Evolutionary conservation across 2,113 vertebrate species (phyloP).

Genomic region (Beaufortia kweichowensis): DNA sequence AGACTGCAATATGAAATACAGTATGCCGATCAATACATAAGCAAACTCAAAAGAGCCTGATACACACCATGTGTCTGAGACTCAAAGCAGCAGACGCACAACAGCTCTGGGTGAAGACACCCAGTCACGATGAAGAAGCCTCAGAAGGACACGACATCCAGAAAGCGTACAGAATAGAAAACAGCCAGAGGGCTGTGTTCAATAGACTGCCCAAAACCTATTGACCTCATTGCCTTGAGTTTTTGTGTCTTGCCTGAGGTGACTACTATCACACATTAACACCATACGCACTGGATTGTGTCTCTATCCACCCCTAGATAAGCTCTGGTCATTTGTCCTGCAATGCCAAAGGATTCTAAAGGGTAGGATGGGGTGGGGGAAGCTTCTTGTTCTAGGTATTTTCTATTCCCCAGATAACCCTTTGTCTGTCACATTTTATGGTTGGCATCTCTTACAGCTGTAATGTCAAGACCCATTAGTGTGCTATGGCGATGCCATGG

Average conservation of each 20-base stretch:
- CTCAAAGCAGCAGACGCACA: constrained; percentile 19
- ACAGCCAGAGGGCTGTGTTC: constrained; percentile 60
- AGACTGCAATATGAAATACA: constrained; percentile 29
- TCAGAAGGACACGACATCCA: constrained; percentile 61
- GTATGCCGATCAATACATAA: constrained; percentile 25
- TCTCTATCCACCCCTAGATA: constrained; percentile 57
- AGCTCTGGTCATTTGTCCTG: constrained; percentile 49
- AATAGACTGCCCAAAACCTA: constrained; percentile 65
- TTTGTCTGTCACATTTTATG: constrained; percentile 63
- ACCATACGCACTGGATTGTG: constrained; percentile 61
- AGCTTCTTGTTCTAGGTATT: constrained; percentile 37
- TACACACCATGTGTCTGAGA: background rate
- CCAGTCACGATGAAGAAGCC: constrained; percentile 60
- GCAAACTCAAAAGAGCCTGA: constrained; percentile 29
- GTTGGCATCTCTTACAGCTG: constrained; percentile 61
- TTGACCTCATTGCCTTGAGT: constrained; percentile 69
- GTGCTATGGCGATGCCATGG: constrained; percentile 51
- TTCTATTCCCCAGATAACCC: constrained; percentile 50
- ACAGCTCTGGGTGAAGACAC: constrained; percentile 27
- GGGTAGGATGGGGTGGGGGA: constrained; percentile 26
- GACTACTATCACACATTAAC: constrained; percentile 69
- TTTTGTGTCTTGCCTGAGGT: constrained; percentile 65
- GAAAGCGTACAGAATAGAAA: constrained; percentile 60
- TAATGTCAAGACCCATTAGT: constrained; percentile 62
- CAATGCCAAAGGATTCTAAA: constrained; percentile 36